phyloP scores from a whole-genome alignment of 1,140 invertebrate species.

The Cecropterus lyciades region DNA sequence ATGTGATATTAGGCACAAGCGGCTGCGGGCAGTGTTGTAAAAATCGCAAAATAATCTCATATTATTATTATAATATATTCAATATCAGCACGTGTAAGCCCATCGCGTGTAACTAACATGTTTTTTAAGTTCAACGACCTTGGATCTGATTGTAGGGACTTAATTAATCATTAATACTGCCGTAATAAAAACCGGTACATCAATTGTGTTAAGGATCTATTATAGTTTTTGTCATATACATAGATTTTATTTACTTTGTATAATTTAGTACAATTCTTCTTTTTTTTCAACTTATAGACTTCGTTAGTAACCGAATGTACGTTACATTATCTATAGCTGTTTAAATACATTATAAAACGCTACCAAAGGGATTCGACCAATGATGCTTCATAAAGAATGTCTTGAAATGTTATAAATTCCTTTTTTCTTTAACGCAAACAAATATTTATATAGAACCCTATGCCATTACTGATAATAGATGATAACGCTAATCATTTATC shows the following conservation, averaged over 20 bases:
- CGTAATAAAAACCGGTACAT: background rate
- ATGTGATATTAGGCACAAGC: too few relatives aligned
- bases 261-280: background rate
- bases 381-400: too few relatives aligned
- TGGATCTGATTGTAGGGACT: background rate
- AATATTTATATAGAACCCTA: too few relatives aligned
- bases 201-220: background rate
- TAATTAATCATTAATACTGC: background rate
- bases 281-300: too few relatives aligned
- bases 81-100: slow-evolving; percentile 4
- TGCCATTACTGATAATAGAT: background rate
- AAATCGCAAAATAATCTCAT: background rate
- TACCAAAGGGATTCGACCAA: too few relatives aligned
- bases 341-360: too few relatives aligned
- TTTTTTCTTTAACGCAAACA: too few relatives aligned
- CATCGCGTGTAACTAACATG: slow-evolving; percentile 5
- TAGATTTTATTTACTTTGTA: too few relatives aligned
- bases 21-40: background rate
- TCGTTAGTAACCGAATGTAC: too few relatives aligned
- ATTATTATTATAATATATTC: slow-evolving; percentile 8
- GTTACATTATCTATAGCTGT: too few relatives aligned
- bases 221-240: background rate
- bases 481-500: background rate
- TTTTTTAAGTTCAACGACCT: slow-evolving; percentile 14
- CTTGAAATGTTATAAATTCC: too few relatives aligned